Percentiles rank a stretch among this genome's conserved stretches.
Evolutionary conservation across 1,140 invertebrate genomes (phyloP).

Genomic region (Tetragnatha versicolor): DNA sequence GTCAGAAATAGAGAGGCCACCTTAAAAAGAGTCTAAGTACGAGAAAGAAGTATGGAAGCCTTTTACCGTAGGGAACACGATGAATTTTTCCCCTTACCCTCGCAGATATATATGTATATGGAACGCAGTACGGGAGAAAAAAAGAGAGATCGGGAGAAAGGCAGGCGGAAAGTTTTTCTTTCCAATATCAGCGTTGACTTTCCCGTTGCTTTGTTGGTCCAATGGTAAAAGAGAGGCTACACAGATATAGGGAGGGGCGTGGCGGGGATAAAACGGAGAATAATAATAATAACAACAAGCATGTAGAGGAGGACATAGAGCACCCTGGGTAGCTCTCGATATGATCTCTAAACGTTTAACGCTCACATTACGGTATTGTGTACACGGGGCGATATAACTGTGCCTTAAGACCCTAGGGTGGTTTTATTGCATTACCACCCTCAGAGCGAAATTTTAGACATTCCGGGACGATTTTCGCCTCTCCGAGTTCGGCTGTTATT

Average conservation of each 20-base stretch:
- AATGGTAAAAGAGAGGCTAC: slow-evolving; percentile 46
- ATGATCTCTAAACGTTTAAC: slow-evolving; percentile 53
- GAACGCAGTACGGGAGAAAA: background rate
- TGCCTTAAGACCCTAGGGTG: slow-evolving; percentile 19
- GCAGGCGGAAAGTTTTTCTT: slow-evolving; percentile 43
- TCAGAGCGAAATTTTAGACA: slow-evolving; percentile 18
- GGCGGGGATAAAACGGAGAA: slow-evolving; percentile 27
- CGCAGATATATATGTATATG: background rate
- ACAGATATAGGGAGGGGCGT: slow-evolving; percentile 35
- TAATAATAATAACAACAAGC: slow-evolving; percentile 50
- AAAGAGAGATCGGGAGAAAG: slow-evolving; percentile 11
- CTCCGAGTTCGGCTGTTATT: background rate
- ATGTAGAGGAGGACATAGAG: slow-evolving; percentile 38
- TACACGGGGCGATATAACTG: slow-evolving; percentile 12
- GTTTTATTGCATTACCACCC: slow-evolving; percentile 48
- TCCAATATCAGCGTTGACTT: slow-evolving; percentile 52
- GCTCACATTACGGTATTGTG: slow-evolving; percentile 48
- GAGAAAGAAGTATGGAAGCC: slow-evolving; percentile 38
- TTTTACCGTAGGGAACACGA: slow-evolving; percentile 53
- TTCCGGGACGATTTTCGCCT: background rate
- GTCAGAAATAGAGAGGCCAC: slow-evolving; percentile 49
- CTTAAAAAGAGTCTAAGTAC: slow-evolving; percentile 51
- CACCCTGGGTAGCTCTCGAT: slow-evolving; percentile 19
- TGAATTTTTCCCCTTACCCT: slow-evolving; percentile 29
- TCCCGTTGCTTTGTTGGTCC: slow-evolving; percentile 52